Conservation (phyloP, 1,140 invertebrate species). For the Venturia canescens region DNA sequence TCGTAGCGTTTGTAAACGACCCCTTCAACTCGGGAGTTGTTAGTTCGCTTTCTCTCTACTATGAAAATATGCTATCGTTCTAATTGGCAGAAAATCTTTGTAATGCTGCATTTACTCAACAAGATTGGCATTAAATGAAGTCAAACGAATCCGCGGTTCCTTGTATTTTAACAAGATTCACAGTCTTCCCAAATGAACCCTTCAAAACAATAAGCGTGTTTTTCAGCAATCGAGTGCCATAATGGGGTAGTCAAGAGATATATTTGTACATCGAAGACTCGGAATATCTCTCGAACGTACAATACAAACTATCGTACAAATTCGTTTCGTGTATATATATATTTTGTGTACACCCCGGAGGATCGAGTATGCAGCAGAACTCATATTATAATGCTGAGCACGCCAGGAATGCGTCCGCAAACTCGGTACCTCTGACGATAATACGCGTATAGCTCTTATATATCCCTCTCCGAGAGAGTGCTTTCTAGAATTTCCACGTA, state of each 20-base stretch:
- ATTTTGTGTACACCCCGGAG: background rate
- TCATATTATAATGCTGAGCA: constrained; percentile 25
- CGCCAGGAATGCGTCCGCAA: constrained; percentile 15
- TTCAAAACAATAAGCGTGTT: no score
- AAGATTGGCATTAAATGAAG: no score
- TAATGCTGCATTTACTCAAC: no score
- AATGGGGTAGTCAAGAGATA: background rate
- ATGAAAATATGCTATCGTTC: no score
- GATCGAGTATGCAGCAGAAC: background rate
- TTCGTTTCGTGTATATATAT: constrained; percentile 12
- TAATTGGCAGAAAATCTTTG: no score
- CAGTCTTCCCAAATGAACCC: no score
- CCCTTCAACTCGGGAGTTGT: background rate
- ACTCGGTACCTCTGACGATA: constrained; percentile 9
- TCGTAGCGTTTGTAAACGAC: background rate
- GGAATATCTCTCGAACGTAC: background rate
- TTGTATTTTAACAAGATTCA: no score
- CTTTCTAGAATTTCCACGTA: background rate
- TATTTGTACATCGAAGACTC: constrained; percentile 7
- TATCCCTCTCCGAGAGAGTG: background rate
- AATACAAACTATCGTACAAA: constrained; percentile 9
- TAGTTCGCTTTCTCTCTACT: no score
- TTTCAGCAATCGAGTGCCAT: no score
- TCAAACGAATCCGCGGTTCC: no score
- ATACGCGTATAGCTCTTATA: background rate